phyloP scores from a whole-genome alignment of 2,888 invertebrate species.

The Ectemnius lituratus region DNA sequence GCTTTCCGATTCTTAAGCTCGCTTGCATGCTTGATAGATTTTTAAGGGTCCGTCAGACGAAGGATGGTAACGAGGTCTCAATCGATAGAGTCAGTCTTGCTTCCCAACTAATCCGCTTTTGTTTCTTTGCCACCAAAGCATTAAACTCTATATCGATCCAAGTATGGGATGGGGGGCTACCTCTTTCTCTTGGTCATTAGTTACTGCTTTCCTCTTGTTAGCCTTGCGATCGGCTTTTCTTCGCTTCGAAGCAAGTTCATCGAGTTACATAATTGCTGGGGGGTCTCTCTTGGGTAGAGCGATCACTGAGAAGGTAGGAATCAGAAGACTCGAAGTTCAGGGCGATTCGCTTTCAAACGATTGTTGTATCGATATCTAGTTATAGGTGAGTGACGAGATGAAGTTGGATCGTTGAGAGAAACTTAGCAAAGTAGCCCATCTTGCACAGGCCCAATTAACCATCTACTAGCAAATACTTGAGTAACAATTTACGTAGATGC shows the following conservation, averaged over 20 bases:
- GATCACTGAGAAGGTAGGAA: too few species aligned
- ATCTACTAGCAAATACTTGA: neutral
- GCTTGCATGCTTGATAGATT: too few species aligned
- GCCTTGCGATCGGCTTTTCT: neutral
- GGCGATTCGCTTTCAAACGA: too few species aligned
- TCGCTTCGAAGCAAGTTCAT: neutral
- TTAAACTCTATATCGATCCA: neutral
- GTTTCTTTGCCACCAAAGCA: neutral
- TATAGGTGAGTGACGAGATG: too few species aligned
- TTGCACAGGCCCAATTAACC: neutral
- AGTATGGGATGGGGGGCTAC: neutral
- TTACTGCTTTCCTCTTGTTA: neutral
- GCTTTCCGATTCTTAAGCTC: neutral
- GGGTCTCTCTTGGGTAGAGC: too few species aligned
- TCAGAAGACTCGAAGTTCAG: too few species aligned
- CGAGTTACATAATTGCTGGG: neutral
- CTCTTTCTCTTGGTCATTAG: neutral
- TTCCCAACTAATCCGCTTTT: neutral
- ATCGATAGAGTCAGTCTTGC: neutral
- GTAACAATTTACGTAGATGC: constrained; percentile 10
- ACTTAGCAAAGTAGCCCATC: too few species aligned
- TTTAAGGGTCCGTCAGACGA: too few species aligned
- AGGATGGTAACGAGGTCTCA: neutral
- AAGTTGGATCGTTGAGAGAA: too few species aligned
- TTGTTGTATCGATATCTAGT: too few species aligned